phyloP scores from a whole-genome alignment of 2,113 vertebrate genomes.

The Channa maculata region DNA sequence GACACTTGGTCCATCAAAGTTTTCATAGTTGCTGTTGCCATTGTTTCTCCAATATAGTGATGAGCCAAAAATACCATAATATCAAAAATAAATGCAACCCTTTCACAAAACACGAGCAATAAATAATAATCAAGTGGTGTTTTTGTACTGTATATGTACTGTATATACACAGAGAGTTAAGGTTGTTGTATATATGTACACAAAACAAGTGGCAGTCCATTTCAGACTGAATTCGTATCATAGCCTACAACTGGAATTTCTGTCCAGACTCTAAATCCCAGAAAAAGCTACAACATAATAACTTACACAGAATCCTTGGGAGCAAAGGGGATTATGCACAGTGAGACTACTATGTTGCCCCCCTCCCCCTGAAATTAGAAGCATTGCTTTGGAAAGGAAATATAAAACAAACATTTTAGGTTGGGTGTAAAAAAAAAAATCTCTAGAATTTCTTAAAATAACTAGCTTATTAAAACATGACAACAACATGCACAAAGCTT shows the following conservation, averaged over 20 bases:
- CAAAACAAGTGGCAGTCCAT: conserved; percentile 66
- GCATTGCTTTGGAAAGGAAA: conserved; percentile 62
- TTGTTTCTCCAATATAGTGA: conserved; percentile 72
- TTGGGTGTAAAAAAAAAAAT: conserved; percentile 59
- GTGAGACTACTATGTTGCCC: conserved; percentile 55
- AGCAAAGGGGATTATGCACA: conserved; percentile 65
- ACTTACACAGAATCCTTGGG: conserved; percentile 71
- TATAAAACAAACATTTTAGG: conserved; percentile 59
- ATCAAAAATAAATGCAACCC: conserved; percentile 87
- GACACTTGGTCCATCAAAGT: conserved; percentile 78
- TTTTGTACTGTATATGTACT: conserved; percentile 82
- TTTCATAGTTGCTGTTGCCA: conserved; percentile 49
- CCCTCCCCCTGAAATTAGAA: conserved; percentile 50
- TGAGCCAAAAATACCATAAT: conserved; percentile 80
- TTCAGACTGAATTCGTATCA: conserved; percentile 70
- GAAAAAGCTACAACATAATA: conserved; percentile 72
- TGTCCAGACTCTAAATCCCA: conserved; percentile 64
- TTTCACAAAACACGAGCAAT: conserved; percentile 86
- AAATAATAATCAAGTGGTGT: conserved; percentile 85
- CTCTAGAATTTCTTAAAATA: conserved; percentile 68
- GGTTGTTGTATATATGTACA: conserved; percentile 81
- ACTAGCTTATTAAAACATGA: conserved; percentile 81
- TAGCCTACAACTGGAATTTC: conserved; percentile 70
- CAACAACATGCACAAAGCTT: conserved; percentile 77
- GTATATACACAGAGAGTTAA: conserved; percentile 82